Evolutionary conservation across 1,140 invertebrate genomes (phyloP), one percentile per base, ranked within the genome.

Genomic region (Platorchestia sp.): DNA sequence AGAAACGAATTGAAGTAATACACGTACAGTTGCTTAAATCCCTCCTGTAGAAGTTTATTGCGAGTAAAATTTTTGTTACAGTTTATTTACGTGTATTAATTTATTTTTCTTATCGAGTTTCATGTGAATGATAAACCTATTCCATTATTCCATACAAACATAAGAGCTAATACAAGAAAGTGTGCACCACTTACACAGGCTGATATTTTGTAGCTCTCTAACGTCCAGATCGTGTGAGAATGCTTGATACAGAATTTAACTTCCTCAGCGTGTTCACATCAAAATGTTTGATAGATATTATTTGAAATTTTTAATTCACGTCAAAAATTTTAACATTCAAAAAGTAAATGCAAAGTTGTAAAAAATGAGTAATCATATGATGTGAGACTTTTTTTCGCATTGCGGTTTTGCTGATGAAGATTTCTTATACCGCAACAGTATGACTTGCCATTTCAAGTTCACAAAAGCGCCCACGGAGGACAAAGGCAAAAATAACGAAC

Each of bases 401-500:
- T 75, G 27, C 59, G 14, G 3, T 27, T 75, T 75, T 75, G 27
- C 87, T 45, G 45, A 93, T 93, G 91, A 93, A 93, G 43, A 45
- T 93, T 93, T 93, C 45, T 45, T 45, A 45, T 93, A 93, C 44
- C 91, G 44, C 43, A 45, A 44, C 91, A 44, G 41, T 93, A 93
- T 93, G 91, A 93, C 91, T 93, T 93, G 45, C 43, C 45, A 93
- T 93, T 93, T 93, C 36, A 44, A 40, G 40, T 14, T 1, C 91
- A 93, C 91, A 93, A 93, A 44, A 93, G 91, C 43, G 3, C 91
- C 47, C 91, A 44, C 91, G 41, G 43, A 44, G 43, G 44, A 93
- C 91, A 93, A 93, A 93, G 91, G 91, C 43, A 36, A 93, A 93
- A 93, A 93, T 93, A 47, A 93, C 91, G 91, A 93, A 93, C 91